Evolutionary conservation across 2,888 invertebrate species (phyloP), one percentile per base, ranked within the genome.

Genomic region (Brenthis daphne): DNA sequence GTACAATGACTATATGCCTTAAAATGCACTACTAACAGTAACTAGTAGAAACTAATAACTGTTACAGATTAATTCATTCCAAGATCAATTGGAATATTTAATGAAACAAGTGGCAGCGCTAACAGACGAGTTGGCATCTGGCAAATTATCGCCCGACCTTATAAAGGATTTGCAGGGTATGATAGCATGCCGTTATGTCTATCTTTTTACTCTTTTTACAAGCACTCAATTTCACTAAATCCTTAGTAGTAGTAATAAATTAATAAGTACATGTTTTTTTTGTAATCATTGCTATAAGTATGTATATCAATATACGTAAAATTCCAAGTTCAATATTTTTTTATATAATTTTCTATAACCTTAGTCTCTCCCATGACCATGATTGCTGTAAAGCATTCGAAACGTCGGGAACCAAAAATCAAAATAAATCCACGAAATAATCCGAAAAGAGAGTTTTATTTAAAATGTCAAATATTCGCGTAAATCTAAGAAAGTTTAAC

Each of bases 21-120:
- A 33, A 33, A 33, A 33, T 16, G 33, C 14, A 55, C 13, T 24
- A 3, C 37, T 16, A 4, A 12, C n/a, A 61, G 24, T 57, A 43
- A 14, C 4, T 66, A 60, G n/a, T 37, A 43, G 12, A 33, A 56
- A 56, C 12, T 57, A 37, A 24, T 53, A 56, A 47, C 12, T 56
- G 1, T 67, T 88, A 29, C 87, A 94, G 88, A 77, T 94, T 12
- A 82, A 77, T 64, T 86, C 87, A 1, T 82, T 94, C 76, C 93
- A 94, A 82, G 88, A 92, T 67, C 90, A 94, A 77, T 75, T 94
- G 58, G 87, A 85, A 20, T 84, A 88, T 69, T 76, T 95, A 50
- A 85, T 92, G 67, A 86, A 80, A 72, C 85, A 90, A 79, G 77
- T 87, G n/a, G 75, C 77, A 20, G 33, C 61, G 13, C 12, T 80